Base-by-base conservation (phyloP, 2,113 vertebrate genomes). In the Rhineura floridana region DNA sequence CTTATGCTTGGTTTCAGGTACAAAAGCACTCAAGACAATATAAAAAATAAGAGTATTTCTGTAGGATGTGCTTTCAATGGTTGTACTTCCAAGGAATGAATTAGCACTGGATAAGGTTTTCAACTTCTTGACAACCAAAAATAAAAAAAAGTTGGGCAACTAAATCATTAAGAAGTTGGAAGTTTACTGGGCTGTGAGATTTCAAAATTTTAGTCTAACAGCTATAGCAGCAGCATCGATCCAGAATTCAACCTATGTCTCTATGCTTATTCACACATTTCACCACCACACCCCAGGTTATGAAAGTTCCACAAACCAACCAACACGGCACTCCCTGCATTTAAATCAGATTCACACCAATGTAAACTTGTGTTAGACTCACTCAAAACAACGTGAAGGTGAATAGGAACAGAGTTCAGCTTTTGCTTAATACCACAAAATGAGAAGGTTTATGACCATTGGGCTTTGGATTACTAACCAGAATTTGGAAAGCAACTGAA, bases 311-410 rank as follows among this genome's bases (percentile, higher is more conserved):
- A 10, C 5, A 81, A 52, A 59, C 46, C 17, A 55, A 36, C 25
- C 44, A n/a, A 25, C 44, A 79, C 50, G 46, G 23, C 50, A 79
- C 6, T 9, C 28, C 46, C 39, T 79, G 62, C 63, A 52, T 69
- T 79, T 52, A 79, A 79, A 79, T 21, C 39, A 69, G 42, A 50
- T 78, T 67, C 85, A 86, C 75, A 50, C 21, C 44, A 36, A 48
- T 65, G 55, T 48, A 76, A 77, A 63, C 42, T 83, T 67, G 39
- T 25, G 30, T 9, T 23, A 67, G 33, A 48, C 48, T 85, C 33
- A 59, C 9, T n/a, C n/a, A n/a, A 76, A 94, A 86, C 86, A 91
- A 42, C 25, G n/a, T 87, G 87, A 93, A 81, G n/a, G 48, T 55
- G 69, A 90, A 85, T 77, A 90, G 90, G 86, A 91, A 86, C 89